A percentile compares a stretch with the other conserved stretches of the same genome.
These are phyloP conservation scores for Murina feae DNA, from an alignment of 2,113 vertebrate species.

Conservation along the genomic window DNA sequence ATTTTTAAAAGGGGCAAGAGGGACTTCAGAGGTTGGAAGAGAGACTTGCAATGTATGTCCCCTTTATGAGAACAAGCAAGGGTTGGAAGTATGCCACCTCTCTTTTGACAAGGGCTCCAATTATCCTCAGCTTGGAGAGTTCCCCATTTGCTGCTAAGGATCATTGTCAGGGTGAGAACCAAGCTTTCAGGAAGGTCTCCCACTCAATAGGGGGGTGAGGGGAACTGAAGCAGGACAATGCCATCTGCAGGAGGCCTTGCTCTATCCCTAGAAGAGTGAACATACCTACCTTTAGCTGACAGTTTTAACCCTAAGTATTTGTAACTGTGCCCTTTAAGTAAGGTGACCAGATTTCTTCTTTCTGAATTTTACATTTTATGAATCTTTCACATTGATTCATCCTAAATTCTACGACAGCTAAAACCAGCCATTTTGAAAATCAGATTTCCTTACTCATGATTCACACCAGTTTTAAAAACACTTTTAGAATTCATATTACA, in stretches of 20 bases:
- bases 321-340: not conserved
- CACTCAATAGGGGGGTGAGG: not conserved
- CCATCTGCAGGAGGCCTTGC: not conserved
- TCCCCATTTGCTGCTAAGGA: not conserved
- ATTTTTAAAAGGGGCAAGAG: not conserved
- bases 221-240: not conserved
- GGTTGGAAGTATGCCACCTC: not conserved
- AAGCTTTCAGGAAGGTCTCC: not conserved
- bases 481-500: not conserved
- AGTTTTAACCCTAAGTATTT: not conserved
- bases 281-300: not conserved
- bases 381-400: not conserved
- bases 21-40: not conserved
- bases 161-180: not conserved
- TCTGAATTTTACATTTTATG: not conserved
- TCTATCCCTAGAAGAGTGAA: not conserved
- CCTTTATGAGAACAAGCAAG: not conserved
- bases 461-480: not conserved
- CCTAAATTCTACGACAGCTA: not conserved
- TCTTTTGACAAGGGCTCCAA: not conserved
- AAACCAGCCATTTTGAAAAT: constrained; percentile 24
- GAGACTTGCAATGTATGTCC: not conserved
- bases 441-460: not conserved
- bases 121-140: not conserved
- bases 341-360: not conserved